Evolutionary conservation across 1,140 invertebrate genomes (phyloP).

Genomic region (Papilio helenus): DNA sequence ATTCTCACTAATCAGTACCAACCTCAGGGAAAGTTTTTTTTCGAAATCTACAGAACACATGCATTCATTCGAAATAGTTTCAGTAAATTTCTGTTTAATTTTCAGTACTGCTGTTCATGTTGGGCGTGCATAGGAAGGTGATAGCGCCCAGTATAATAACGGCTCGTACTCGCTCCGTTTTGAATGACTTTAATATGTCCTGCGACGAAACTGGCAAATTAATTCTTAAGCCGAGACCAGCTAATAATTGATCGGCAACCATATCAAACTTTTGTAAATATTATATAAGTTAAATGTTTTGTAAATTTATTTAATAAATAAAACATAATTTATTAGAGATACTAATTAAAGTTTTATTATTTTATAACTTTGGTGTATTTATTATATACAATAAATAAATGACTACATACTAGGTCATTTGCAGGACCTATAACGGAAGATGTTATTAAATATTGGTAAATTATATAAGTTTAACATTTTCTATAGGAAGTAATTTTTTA

Average conservation of each 20-base stretch:
- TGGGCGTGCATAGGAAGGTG: conserved; percentile 97
- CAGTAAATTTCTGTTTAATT: conserved; percentile 54
- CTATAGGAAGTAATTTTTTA: neutral
- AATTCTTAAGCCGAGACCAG: conserved; percentile 92
- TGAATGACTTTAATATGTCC: conserved; percentile 98
- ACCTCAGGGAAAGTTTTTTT: no score
- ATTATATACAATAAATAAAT: conserved; percentile 80
- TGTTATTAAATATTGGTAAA: neutral
- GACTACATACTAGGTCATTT: conserved; percentile 62
- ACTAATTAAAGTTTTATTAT: conserved; percentile 76
- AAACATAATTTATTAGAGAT: conserved; percentile 68
- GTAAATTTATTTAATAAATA: conserved; percentile 53
- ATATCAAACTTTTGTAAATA: conserved; percentile 55
- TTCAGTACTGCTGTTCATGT: conserved; percentile 93
- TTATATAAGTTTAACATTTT: neutral
- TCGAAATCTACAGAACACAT: no score
- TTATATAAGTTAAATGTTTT: conserved; percentile 57
- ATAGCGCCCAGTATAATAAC: conserved; percentile 98
- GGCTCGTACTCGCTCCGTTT: conserved; percentile 92
- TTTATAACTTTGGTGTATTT: conserved; percentile 81
- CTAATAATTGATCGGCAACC: conserved; percentile 60
- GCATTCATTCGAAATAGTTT: conserved; percentile 32
- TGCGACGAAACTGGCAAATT: conserved; percentile 98
- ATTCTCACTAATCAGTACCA: no score
- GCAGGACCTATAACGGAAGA: conserved; percentile 46